A percentile compares a stretch with the other conserved stretches of the same genome.
Conservation (phyloP, 2,113 vertebrate species). For the Tupaia chinensis region DNA sequence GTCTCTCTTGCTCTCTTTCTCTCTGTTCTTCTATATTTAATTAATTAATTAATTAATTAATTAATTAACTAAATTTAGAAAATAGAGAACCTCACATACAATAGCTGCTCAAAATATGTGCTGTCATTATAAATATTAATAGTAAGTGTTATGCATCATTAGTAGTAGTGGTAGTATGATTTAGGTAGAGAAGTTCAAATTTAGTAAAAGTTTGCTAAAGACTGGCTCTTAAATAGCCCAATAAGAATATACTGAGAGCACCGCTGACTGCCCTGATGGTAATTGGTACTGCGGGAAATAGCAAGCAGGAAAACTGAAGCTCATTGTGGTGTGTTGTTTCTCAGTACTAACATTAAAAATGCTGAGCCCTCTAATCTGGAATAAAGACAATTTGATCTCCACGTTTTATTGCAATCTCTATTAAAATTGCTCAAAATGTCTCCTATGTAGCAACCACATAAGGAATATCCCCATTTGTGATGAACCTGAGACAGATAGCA, state of each 20-base stretch:
- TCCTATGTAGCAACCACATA: conserved; percentile 36
- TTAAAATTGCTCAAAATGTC: conserved; percentile 73
- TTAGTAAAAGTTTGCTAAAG: conserved; percentile 18
- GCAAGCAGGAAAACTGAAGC: conserved; percentile 42
- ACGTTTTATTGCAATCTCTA: conserved; percentile 39
- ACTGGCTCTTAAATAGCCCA: not conserved
- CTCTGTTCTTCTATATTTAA: too few species aligned
- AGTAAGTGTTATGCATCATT: not conserved
- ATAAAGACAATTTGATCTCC: conserved; percentile 71
- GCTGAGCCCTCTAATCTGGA: conserved; percentile 57
- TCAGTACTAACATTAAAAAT: conserved; percentile 57
- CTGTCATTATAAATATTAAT: not conserved
- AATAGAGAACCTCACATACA: not conserved
- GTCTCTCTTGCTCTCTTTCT: too few species aligned
- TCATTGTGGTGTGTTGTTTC: conserved; percentile 50
- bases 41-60: too few species aligned
- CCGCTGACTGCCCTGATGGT: not conserved
- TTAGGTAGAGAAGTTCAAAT: conserved; percentile 23
- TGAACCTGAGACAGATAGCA: conserved; percentile 10
- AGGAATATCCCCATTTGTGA: conserved; percentile 16
- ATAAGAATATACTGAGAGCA: not conserved
- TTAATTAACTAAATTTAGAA: too few species aligned
- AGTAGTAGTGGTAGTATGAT: not conserved
- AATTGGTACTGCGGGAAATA: conserved; percentile 67
- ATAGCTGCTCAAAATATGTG: not conserved